Percentiles rank a stretch among this genome's conserved stretches.
Conservation (phyloP, 1,140 invertebrate species). For the Branchinecta lindahli region DNA sequence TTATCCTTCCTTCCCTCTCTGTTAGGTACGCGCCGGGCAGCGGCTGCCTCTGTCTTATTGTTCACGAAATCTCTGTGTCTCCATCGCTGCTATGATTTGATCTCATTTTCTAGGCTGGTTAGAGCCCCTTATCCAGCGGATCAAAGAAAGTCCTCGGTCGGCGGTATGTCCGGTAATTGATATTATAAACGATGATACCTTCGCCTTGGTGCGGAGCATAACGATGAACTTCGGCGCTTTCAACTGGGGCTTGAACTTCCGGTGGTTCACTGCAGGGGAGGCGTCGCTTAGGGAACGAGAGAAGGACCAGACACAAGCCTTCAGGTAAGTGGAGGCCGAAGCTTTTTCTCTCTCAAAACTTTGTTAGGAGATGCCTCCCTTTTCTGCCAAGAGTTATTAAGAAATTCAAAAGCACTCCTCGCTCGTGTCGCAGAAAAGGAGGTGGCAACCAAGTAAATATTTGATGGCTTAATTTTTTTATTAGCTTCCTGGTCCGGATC, state of each 20-base stretch:
- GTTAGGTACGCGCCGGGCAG: too few species aligned
- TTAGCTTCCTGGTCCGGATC: too few species aligned
- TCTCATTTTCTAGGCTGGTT: slow-evolving; percentile 51
- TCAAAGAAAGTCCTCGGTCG: slow-evolving; percentile 49
- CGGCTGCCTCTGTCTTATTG: too few species aligned
- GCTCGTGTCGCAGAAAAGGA: background rate
- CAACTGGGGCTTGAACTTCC: slow-evolving; percentile 89
- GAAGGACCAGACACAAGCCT: slow-evolving; percentile 50
- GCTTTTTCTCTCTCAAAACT: background rate
- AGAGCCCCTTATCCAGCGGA: slow-evolving; percentile 61
- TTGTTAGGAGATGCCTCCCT: background rate
- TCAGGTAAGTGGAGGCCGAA: slow-evolving; percentile 34
- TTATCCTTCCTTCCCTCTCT: too few species aligned
- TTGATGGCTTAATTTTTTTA: too few species aligned
- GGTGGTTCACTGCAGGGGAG: slow-evolving; percentile 49
- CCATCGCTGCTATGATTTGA: too few species aligned
- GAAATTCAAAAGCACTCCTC: too few species aligned
- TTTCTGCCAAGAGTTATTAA: background rate
- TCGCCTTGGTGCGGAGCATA: slow-evolving; percentile 73
- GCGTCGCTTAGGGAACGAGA: slow-evolving; percentile 24
- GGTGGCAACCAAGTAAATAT: background rate
- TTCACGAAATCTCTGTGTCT: too few species aligned
- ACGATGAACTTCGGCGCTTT: slow-evolving; percentile 92
- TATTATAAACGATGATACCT: slow-evolving; percentile 82
- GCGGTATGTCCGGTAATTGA: slow-evolving; percentile 92